Evolutionary conservation across 2,113 vertebrate genomes (phyloP).

Genomic region (Galbula dea): DNA sequence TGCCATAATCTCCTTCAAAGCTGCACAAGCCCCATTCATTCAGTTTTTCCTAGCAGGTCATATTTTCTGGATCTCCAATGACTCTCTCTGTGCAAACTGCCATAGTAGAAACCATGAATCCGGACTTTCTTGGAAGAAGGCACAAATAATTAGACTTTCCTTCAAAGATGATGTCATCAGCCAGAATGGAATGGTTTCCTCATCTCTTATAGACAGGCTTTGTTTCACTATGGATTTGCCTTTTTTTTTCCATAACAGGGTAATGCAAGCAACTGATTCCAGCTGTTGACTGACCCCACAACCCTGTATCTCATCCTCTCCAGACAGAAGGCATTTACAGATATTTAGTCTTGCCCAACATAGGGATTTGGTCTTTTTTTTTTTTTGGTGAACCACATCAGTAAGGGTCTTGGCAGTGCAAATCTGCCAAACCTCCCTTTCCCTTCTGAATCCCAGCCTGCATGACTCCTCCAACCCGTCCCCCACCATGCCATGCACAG

Average conservation of each 20-base stretch:
- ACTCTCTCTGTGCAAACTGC: neutral
- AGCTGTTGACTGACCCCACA: neutral
- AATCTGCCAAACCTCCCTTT: neutral
- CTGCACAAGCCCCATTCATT: neutral
- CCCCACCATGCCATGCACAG: neutral
- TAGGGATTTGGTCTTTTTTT: neutral
- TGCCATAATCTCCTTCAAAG: neutral
- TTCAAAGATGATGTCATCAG: neutral
- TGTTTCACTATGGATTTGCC: neutral
- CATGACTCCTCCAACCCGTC: neutral
- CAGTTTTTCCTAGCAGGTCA: neutral
- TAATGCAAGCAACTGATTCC: neutral
- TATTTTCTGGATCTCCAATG: neutral
- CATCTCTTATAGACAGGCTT: neutral
- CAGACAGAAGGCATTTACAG: neutral
- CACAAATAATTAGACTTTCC: neutral
- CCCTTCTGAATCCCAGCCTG: neutral
- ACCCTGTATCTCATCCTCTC: neutral
- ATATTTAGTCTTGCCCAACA: neutral
- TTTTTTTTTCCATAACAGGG: neutral
- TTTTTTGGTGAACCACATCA: neutral
- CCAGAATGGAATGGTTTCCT: neutral
- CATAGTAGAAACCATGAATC: neutral
- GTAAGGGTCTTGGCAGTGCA: neutral
- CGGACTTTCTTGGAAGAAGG: neutral